phyloP scores from a whole-genome alignment of 2,113 vertebrate species.

The Caracal caracal region DNA sequence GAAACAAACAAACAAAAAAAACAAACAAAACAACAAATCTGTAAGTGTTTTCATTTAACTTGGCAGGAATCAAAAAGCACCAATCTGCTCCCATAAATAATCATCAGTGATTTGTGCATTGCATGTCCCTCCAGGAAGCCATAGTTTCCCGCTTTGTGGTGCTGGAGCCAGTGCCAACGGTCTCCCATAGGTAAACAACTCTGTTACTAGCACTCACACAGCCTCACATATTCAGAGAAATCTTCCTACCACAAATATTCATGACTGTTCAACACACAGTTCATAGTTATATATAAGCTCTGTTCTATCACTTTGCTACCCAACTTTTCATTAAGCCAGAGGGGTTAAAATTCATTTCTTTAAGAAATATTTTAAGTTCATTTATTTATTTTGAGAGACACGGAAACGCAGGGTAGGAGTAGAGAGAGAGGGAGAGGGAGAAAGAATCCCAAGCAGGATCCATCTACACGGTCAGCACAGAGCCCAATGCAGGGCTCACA shows the following conservation, averaged over 20 bases:
- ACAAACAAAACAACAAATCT: not conserved
- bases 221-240: not conserved
- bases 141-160: not conserved
- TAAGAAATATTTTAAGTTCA: too few species aligned
- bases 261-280: not conserved
- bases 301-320: not conserved
- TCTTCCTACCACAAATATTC: not conserved
- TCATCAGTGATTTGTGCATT: not conserved
- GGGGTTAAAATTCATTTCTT: slow-evolving; percentile 15
- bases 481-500: too few species aligned
- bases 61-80: not conserved
- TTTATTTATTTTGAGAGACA: too few species aligned
- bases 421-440: too few species aligned
- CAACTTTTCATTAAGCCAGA: not conserved
- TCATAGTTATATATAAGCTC: not conserved
- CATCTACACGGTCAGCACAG: too few species aligned
- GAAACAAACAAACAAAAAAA: not conserved
- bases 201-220: not conserved
- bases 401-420: too few species aligned
- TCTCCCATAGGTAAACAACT: not conserved
- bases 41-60: not conserved
- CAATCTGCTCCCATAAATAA: not conserved
- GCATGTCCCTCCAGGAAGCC: not conserved
- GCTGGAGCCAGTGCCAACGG: not conserved
- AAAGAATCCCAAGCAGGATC: too few species aligned